Evolutionary conservation across 2,113 vertebrate species (phyloP).

Genomic region (Platycercus adscitus): DNA sequence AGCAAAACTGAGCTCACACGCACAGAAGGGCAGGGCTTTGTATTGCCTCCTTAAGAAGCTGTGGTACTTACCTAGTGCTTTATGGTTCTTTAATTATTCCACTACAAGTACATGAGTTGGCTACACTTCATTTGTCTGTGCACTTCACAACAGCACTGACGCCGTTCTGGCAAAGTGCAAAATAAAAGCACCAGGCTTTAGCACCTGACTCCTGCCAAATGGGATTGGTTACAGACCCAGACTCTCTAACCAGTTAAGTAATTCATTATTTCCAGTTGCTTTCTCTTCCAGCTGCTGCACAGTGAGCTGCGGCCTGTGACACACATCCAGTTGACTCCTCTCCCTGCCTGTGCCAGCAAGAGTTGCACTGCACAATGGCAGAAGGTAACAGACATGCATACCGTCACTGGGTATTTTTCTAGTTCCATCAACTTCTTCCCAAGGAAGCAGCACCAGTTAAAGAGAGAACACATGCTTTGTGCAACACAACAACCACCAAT

Average conservation of each 20-base stretch:
- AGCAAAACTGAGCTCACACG: background rate
- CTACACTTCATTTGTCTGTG: background rate
- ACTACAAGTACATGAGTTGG: background rate
- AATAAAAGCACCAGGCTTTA: background rate
- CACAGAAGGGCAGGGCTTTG: background rate
- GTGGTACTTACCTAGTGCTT: background rate
- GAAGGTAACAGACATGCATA: background rate
- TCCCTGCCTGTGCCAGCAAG: background rate
- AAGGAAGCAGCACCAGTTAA: background rate
- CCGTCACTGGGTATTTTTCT: background rate
- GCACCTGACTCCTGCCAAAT: background rate
- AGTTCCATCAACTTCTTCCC: background rate
- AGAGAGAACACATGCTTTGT: background rate
- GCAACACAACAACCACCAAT: background rate
- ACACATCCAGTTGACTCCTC: background rate
- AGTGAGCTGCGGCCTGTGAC: background rate
- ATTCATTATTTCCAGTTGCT: background rate
- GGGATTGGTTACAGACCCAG: background rate
- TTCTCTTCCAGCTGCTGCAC: background rate
- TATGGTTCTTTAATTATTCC: background rate
- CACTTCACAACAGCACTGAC: background rate
- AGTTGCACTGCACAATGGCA: rapidly evolving
- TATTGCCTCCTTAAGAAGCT: background rate
- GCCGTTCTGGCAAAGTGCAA: background rate
- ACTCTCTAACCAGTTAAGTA: background rate